Evolutionary conservation across 2,888 invertebrate genomes (phyloP).

Genomic region (Piscicola geometra): DNA sequence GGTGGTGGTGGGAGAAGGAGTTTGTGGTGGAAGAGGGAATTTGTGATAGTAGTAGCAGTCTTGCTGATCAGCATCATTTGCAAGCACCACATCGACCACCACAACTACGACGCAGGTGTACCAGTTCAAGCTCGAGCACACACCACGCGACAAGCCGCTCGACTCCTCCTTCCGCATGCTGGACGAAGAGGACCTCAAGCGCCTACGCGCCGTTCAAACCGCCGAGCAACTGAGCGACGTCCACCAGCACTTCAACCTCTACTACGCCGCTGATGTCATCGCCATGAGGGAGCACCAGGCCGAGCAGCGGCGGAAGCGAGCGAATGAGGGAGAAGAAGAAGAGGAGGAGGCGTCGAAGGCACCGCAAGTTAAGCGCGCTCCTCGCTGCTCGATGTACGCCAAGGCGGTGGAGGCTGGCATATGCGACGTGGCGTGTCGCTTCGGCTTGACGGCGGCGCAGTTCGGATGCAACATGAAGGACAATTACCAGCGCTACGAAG

Average conservation of each 20-base stretch:
- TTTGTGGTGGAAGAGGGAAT: too few species aligned
- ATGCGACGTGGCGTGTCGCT: constrained; percentile 79
- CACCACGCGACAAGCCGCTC: constrained; percentile 76
- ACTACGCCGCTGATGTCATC: constrained; percentile 70
- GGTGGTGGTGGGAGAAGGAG: too few species aligned
- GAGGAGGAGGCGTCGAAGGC: constrained; percentile 58
- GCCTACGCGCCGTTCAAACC: constrained; percentile 51
- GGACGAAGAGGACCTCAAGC: constrained; percentile 70
- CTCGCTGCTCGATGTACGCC: constrained; percentile 78
- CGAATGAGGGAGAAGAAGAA: constrained; percentile 58
- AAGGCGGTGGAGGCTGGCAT: constrained; percentile 76
- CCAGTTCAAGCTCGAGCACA: constrained; percentile 79
- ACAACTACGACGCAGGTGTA: constrained; percentile 64
- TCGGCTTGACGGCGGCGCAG: constrained; percentile 86
- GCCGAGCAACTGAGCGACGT: constrained; percentile 88
- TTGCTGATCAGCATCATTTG: too few species aligned
- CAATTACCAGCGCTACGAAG: constrained; percentile 88
- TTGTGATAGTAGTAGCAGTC: too few species aligned
- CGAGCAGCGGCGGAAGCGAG: constrained; percentile 58
- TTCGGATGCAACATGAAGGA: constrained; percentile 93
- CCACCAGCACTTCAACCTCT: constrained; percentile 84
- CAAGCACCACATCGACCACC: too few species aligned
- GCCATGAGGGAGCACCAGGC: constrained; percentile 59
- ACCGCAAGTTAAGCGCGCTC: constrained; percentile 70
- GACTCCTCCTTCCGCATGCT: constrained; percentile 77